phyloP scores from a whole-genome alignment of 2,888 invertebrate genomes.

The Eurois occulta region DNA sequence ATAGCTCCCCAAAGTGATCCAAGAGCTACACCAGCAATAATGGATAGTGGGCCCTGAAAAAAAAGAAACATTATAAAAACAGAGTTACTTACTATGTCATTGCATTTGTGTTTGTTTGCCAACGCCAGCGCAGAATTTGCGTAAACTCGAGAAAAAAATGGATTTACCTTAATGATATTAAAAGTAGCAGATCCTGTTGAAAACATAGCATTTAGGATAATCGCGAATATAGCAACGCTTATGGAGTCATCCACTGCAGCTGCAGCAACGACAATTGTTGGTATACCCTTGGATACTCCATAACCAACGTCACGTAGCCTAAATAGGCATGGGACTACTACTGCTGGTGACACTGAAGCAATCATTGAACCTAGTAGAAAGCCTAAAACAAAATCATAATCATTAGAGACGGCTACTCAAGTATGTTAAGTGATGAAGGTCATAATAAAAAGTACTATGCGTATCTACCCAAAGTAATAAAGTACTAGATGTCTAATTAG shows the following conservation, averaged over 20 bases:
- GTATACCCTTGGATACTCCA: slow-evolving; percentile 96
- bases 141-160: neutral
- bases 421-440: neutral
- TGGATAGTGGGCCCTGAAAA: slow-evolving; percentile 92
- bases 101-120: no score
- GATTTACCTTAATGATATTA: slow-evolving; percentile 91
- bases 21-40: slow-evolving; percentile 92
- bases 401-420: neutral
- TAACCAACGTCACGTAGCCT: slow-evolving; percentile 93
- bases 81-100: neutral
- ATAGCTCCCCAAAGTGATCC: slow-evolving; percentile 94
- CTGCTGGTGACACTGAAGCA: slow-evolving; percentile 97
- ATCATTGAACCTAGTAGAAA: slow-evolving; percentile 94
- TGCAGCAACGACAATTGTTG: slow-evolving; percentile 96
- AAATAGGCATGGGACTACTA: slow-evolving; percentile 96
- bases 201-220: slow-evolving; percentile 95
- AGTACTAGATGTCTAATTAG: neutral
- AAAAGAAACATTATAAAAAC: slow-evolving; percentile 11
- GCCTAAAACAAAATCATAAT: slow-evolving; percentile 67
- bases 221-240: slow-evolving; percentile 96
- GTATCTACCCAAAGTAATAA: neutral
- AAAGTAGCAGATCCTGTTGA: slow-evolving; percentile 91
- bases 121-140: neutral
- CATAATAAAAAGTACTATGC: neutral
- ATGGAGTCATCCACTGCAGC: slow-evolving; percentile 97